A percentile compares a stretch with the other conserved stretches of the same genome.
Conservation (phyloP, 2,888 invertebrate genomes). For the Epiblema foenella region DNA sequence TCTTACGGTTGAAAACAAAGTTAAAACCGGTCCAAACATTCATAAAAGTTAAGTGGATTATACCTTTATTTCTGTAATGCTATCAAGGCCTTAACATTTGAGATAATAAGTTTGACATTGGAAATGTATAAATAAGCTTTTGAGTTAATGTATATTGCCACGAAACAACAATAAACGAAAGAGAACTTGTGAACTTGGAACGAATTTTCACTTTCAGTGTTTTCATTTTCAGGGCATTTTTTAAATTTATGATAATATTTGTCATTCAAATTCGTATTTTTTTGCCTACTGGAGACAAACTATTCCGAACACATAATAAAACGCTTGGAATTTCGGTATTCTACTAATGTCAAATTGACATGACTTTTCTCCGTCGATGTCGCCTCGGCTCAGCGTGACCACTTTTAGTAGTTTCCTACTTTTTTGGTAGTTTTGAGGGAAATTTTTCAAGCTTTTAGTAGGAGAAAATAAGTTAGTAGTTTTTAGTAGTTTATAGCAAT, state of each 20-base stretch:
- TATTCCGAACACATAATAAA: background rate
- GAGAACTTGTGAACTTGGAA: background rate
- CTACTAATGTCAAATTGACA: background rate
- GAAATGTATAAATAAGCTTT: background rate
- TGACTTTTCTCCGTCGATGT: constrained; percentile 1
- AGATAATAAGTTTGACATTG: background rate
- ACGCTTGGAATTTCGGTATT: background rate
- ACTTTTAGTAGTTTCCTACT: no score
- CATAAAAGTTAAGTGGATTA: background rate
- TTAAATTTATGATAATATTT: background rate
- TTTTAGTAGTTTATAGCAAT: no score
- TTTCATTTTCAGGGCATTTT: background rate
- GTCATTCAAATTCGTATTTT: background rate
- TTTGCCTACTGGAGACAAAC: background rate
- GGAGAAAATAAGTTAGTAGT: no score
- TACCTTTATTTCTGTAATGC: constrained; percentile 7
- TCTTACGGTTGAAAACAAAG: constrained; percentile 12
- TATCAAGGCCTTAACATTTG: constrained; percentile 11
- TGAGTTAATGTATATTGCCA: constrained; percentile 1
- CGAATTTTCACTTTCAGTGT: background rate
- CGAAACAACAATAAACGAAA: background rate
- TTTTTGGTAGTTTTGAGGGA: no score
- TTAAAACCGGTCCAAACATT: background rate
- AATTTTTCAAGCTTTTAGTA: no score
- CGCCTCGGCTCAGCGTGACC: no score